phyloP scores from a whole-genome alignment of 2,797 vertebrate genomes.

The Scolopax rusticola region DNA sequence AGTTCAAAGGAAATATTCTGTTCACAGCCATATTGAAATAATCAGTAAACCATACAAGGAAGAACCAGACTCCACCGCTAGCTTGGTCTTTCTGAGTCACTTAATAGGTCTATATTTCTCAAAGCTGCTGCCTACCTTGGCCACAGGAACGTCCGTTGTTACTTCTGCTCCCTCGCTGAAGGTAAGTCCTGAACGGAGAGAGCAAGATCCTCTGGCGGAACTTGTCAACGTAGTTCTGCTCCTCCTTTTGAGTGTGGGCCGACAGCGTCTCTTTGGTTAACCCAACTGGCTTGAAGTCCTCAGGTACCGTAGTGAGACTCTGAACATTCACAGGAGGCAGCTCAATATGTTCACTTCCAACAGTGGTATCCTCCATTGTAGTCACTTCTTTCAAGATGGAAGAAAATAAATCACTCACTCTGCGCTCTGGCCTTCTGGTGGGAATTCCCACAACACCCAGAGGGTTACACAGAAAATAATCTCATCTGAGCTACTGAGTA shows the following conservation, averaged over 20 bases:
- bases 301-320: constrained; percentile 38
- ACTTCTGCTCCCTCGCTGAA: constrained; percentile 84
- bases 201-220: constrained; percentile 86
- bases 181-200: constrained; percentile 86
- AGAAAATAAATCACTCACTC: constrained; percentile 13
- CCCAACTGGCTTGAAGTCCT: constrained; percentile 80
- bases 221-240: constrained; percentile 87
- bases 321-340: constrained; percentile 59
- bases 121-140: constrained; percentile 77
- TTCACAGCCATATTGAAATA: background rate
- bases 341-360: constrained; percentile 79
- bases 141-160: constrained; percentile 77
- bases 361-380: constrained; percentile 81
- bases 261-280: constrained; percentile 89
- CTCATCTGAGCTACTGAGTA: background rate
- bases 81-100: background rate
- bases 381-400: constrained; percentile 80
- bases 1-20: background rate
- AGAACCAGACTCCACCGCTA: background rate
- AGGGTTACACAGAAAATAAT: background rate
- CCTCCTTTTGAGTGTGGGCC: constrained; percentile 91
- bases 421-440: background rate
- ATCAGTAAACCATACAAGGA: background rate
- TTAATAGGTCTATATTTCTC: background rate
- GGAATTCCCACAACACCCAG: background rate